A percentile compares a stretch with the other conserved stretches of the same genome.
Evolutionary conservation across 2,113 vertebrate genomes (phyloP).

Genomic region (Parotia lawesii): DNA sequence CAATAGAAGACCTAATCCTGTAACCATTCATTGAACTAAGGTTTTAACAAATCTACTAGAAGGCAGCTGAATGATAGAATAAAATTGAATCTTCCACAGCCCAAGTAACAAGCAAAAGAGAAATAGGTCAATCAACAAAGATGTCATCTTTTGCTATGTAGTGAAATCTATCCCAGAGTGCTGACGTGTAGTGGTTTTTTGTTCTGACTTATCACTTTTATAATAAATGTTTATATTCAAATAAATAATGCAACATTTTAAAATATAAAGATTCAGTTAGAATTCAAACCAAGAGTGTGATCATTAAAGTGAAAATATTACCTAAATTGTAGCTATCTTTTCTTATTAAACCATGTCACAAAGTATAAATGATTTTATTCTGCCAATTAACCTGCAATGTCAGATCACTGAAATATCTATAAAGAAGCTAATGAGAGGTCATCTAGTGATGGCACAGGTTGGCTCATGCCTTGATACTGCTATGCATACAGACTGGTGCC

Average conservation of each 20-base stretch:
- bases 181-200: not conserved
- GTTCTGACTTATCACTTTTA: not conserved
- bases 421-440: not conserved
- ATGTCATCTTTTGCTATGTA: not conserved
- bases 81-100: not conserved
- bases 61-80: not conserved
- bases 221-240: not conserved
- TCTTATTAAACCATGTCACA: not conserved
- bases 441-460: not conserved
- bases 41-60: not conserved
- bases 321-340: not conserved
- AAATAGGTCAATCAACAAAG: not conserved
- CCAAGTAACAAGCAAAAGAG: not conserved
- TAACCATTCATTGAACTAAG: not conserved
- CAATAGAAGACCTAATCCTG: not conserved
- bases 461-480: not conserved
- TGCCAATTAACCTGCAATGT: not conserved
- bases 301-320: not conserved
- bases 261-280: not conserved
- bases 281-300: not conserved
- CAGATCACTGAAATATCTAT: not conserved
- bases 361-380: not conserved
- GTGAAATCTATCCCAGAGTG: not conserved
- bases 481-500: not conserved
- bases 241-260: not conserved